Evolutionary conservation across 2,888 invertebrate genomes (phyloP).

Genomic region (Melieria omissa): DNA sequence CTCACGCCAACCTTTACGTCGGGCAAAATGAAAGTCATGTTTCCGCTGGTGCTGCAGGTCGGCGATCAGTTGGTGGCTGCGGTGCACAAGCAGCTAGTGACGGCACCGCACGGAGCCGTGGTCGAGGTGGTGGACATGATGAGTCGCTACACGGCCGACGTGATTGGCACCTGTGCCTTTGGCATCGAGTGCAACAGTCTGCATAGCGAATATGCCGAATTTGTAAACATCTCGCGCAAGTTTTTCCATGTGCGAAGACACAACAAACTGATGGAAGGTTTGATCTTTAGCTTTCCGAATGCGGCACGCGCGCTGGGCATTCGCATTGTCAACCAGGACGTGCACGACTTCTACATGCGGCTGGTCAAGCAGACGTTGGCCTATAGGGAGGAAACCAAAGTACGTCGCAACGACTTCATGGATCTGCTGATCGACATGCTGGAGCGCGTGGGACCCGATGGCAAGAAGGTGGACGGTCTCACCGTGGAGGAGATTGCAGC

Average conservation of each 20-base stretch:
- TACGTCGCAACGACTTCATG: conserved; percentile 67
- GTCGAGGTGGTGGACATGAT: conserved; percentile 58
- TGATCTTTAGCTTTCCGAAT: conserved; percentile 47
- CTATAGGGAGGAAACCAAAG: conserved; percentile 58
- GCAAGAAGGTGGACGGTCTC: conserved; percentile 15
- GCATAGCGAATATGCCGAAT: conserved; percentile 61
- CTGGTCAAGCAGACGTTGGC: conserved; percentile 62
- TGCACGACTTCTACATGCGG: conserved; percentile 56
- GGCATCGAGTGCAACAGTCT: conserved; percentile 67
- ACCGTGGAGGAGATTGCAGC: conserved; percentile 52
- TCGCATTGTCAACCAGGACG: conserved; percentile 48
- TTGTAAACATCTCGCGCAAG: conserved; percentile 54
- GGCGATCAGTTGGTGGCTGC: conserved; percentile 50
- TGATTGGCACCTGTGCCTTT: conserved; percentile 68
- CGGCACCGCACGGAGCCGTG: not conserved
- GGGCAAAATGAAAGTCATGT: conserved; percentile 54
- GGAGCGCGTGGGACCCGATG: conserved; percentile 17
- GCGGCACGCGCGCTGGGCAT: conserved; percentile 49
- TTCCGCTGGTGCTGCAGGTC: conserved; percentile 44
- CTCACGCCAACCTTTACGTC: conserved; percentile 55
- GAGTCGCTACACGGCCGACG: conserved; percentile 68
- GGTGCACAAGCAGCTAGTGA: not conserved
- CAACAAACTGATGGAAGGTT: conserved; percentile 37
- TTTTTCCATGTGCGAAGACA: conserved; percentile 46
- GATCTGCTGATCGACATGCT: conserved; percentile 65